These are phyloP conservation scores for Pterocles orientalis DNA, from an alignment of 2,113 vertebrate genomes.

Conservation along the genomic window DNA sequence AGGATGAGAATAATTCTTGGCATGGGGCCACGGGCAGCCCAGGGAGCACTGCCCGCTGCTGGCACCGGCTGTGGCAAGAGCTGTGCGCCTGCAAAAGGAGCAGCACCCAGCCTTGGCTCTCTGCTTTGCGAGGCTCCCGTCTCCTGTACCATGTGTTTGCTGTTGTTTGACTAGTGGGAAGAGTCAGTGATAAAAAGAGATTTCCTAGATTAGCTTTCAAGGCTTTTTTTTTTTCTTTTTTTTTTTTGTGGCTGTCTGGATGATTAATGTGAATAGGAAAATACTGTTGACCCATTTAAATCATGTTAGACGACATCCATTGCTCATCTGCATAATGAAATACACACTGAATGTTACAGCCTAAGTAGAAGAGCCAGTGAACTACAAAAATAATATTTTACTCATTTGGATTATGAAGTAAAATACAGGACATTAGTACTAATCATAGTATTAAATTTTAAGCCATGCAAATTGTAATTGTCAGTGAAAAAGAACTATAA, in stretches of 20 bases:
- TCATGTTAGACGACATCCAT: slow-evolving; percentile 75
- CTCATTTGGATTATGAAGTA: slow-evolving; percentile 74
- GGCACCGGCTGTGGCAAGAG: neutral
- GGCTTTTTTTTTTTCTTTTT: neutral
- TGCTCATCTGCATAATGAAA: slow-evolving; percentile 80
- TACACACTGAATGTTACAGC: slow-evolving; percentile 69
- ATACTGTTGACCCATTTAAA: slow-evolving; percentile 83
- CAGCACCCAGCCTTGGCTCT: neutral
- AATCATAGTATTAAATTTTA: slow-evolving; percentile 75
- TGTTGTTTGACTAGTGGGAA: neutral
- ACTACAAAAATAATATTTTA: slow-evolving; percentile 74
- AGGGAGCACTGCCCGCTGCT: neutral
- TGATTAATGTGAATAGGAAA: slow-evolving; percentile 82
- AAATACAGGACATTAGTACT: slow-evolving; percentile 69
- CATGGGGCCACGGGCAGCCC: neutral
- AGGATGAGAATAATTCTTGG: slow-evolving; percentile 28
- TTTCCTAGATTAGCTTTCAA: slow-evolving; percentile 69
- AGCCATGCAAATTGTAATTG: slow-evolving; percentile 72
- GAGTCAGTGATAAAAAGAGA: slow-evolving; percentile 37
- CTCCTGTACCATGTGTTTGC: neutral
- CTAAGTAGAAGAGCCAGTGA: slow-evolving; percentile 65
- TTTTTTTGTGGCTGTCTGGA: slow-evolving; percentile 65
- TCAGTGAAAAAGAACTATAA: slow-evolving; percentile 70
- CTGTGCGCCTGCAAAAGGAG: neutral
- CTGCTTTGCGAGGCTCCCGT: neutral